Evolutionary conservation across 2,888 invertebrate genomes (phyloP), one percentile per base, ranked within the genome.

Genomic region (Cheilosia scutellata): DNA sequence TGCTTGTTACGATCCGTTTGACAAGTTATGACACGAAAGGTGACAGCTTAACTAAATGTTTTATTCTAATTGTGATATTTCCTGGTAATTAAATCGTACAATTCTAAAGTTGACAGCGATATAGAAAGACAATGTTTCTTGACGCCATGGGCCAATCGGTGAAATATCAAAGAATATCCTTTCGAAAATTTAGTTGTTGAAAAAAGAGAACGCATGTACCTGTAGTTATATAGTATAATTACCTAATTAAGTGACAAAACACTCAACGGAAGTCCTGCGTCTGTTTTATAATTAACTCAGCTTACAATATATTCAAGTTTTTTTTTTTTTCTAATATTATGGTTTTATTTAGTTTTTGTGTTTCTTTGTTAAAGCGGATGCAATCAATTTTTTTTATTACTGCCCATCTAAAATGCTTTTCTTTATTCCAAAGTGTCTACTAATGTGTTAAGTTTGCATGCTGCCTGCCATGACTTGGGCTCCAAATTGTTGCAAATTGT

Each of bases 41-140:
- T 55, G 55, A 33, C 68, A 68, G 42, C 27, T 53, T 13, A 29
- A 25, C 2, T 31, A 5, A 40, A 57, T 1, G 40, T 66, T 58
- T 68, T 76, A 44, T 68, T 76, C 51, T 66, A 51, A 51, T 44
- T 33, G 31, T 42, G 51, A 42, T 49, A 60, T 68, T 68, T 76
- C 76, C 76, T 60, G 76, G 51, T 68, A 25, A 25, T 13, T 29
- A 65, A 42, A 29, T 62, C 13, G 6, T 3, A 63, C 31, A 20
- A 63, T 37, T 37, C 4, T 25, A 6, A 29, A n/a, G n/a, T 49
- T 58, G 27, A 58, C 16, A 27, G 68, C 13, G 2, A 13, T 37
- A 29, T 44, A 7, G 5, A 2, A 31, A 13, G 4, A 47, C 11
- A 4, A 6, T 51, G 29, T 40, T 0, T 65, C 13, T 37, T 25